phyloP scores from a whole-genome alignment of 2,888 invertebrate species.

The Piscicola geometra region DNA sequence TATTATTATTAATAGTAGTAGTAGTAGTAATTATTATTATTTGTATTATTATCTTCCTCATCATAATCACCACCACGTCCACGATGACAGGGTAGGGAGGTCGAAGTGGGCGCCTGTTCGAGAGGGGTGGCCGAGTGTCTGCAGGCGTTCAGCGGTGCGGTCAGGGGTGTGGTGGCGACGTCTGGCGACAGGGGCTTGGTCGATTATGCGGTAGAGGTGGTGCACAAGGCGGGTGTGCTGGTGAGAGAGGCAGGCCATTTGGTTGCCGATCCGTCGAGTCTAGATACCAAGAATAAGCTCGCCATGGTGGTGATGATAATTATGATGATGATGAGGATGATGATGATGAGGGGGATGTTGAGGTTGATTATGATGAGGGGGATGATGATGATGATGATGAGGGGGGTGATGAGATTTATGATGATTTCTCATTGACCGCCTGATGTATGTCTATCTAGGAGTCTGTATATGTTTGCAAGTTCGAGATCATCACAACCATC shows the following conservation, averaged over 20 bases:
- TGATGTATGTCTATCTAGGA: too few species aligned
- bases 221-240: constrained; percentile 70
- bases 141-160: constrained; percentile 68
- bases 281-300: constrained; percentile 63
- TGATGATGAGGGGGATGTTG: too few species aligned
- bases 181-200: constrained; percentile 58
- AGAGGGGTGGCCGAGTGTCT: constrained; percentile 74
- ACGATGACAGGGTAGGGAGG: constrained; percentile 65
- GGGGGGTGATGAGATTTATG: too few species aligned
- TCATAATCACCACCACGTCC: not conserved
- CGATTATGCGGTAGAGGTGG: constrained; percentile 69
- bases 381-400: too few species aligned
- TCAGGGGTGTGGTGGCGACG: constrained; percentile 64
- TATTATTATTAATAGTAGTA: not conserved
- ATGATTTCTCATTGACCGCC: too few species aligned
- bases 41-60: too few species aligned
- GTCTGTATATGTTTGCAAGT: too few species aligned
- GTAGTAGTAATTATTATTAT: not conserved
- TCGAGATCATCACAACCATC: not conserved
- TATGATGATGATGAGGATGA: too few species aligned
- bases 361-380: too few species aligned
- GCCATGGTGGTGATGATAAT: constrained; percentile 66
- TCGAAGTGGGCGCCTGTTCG: constrained; percentile 75
- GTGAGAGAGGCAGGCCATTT: constrained; percentile 78
- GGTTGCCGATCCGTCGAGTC: constrained; percentile 65